Evolutionary conservation across 2,113 vertebrate genomes (phyloP), one percentile per base, ranked within the genome.

Genomic region (Rutilus rutilus): DNA sequence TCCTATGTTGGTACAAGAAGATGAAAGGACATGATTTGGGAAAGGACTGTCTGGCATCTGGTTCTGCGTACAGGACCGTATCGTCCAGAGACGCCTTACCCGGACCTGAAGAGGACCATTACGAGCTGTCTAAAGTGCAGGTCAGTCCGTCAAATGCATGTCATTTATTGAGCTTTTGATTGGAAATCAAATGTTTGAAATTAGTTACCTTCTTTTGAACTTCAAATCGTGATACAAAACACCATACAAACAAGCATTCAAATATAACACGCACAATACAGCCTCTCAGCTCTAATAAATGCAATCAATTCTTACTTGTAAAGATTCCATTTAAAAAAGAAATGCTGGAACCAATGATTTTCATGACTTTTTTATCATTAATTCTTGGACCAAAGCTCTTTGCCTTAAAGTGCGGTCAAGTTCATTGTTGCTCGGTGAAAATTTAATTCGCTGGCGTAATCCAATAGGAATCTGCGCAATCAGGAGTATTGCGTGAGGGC

Each of bases 11-110:
- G 90, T 89, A 71, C 89, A 88, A 92, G 92, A 97, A 95, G 92
- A 98, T 97, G 97, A 98, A 96, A 96, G 95, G 96, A 87, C 95
- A 97, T 92, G 96, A 97, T 92, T 94, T 95, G 94, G 96, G 96
- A 93, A 96, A 95, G 92, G 96, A 96, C 76, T 95, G 96, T 87
- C 89, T 95, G 89, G 96, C 95, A 92, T 94, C 96, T 90, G 95
- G 94, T 84, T 94, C 96, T 82, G 95, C 94, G 36, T 97, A 96
- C 83, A 94, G 94, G 87, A 94, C 91, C 23, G 95, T 95, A 88
- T 93, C 93, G 47, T 94, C 92, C 87, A 95, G 94, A 91, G 90
- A 91, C 45, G 83, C 91, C 71, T 79, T 92, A 0, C 90, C 94
- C 77, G 93, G 93, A 50, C 93, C 89, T 87, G 94, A 95, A 78